These are phyloP conservation scores for Hyperoplus immaculatus DNA, from an alignment of 2,797 vertebrate genomes.

Conservation along the genomic window DNA sequence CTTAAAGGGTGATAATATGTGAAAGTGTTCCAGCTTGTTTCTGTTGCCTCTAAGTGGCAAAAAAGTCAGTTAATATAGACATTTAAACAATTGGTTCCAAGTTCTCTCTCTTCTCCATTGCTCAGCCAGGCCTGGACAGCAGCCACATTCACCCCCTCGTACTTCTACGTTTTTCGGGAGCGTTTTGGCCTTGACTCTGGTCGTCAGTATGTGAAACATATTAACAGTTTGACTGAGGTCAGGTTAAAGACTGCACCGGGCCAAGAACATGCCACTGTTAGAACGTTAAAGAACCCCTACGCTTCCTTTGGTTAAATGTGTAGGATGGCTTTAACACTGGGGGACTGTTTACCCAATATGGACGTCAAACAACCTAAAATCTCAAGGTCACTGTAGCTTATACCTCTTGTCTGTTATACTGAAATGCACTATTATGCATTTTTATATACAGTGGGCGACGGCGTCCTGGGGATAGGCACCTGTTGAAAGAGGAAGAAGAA, in stretches of 20 bases:
- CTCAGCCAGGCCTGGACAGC: neutral
- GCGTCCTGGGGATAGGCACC: too few relatives aligned
- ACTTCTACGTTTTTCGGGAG: neutral
- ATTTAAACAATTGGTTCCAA: neutral
- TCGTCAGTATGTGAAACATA: neutral
- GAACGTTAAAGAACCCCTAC: neutral
- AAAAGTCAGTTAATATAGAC: neutral
- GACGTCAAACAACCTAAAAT: conserved; percentile 7
- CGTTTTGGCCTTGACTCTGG: neutral
- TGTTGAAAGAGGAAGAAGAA: too few relatives aligned
- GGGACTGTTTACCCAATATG: neutral
- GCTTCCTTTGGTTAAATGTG: neutral
- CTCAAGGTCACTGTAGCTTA: neutral
- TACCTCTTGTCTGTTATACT: neutral
- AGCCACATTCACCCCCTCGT: neutral
- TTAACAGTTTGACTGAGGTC: conserved; percentile 1
- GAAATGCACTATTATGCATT: too few relatives aligned
- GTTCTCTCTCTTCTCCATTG: neutral
- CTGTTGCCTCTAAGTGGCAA: neutral
- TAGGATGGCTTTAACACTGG: neutral
- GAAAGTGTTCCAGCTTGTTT: neutral
- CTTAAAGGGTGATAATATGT: neutral
- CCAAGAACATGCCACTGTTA: neutral
- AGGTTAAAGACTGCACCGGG: neutral
- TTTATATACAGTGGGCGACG: too few relatives aligned